A percentile compares a stretch with the other conserved stretches of the same genome.
These are phyloP conservation scores for Avahi laniger DNA, from an alignment of 2,797 vertebrate genomes.

Conservation along the genomic window DNA sequence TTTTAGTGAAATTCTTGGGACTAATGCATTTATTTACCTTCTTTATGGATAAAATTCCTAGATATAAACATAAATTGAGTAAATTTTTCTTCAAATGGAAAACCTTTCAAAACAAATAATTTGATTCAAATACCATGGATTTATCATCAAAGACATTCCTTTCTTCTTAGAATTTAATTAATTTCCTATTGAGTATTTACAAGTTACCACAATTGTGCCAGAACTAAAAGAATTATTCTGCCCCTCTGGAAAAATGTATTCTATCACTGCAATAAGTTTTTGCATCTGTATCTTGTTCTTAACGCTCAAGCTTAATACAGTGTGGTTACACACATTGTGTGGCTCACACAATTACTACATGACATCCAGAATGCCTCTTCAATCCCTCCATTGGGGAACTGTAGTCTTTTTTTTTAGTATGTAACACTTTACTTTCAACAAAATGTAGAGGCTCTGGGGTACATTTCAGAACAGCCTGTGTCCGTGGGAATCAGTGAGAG, in stretches of 20 bases:
- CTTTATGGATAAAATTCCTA: neutral
- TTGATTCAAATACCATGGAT: neutral
- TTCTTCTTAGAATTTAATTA: constrained; percentile 24
- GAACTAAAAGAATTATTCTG: neutral
- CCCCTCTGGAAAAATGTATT: neutral
- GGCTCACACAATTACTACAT: accelerated
- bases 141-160: neutral
- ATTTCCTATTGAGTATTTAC: constrained; percentile 40
- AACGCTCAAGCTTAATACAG: neutral
- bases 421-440: neutral
- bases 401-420: neutral
- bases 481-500: neutral
- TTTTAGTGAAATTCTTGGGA: neutral
- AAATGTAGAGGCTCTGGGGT: neutral
- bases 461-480: neutral
- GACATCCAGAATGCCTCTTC: neutral
- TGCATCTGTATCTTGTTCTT: neutral
- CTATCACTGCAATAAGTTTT: neutral
- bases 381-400: neutral
- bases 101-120: constrained; percentile 56
- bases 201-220: neutral
- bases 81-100: constrained; percentile 41
- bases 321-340: accelerated
- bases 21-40: neutral
- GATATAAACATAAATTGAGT: neutral